Base-by-base conservation (phyloP, 2,888 invertebrate species). In the Orchestes rusci region DNA sequence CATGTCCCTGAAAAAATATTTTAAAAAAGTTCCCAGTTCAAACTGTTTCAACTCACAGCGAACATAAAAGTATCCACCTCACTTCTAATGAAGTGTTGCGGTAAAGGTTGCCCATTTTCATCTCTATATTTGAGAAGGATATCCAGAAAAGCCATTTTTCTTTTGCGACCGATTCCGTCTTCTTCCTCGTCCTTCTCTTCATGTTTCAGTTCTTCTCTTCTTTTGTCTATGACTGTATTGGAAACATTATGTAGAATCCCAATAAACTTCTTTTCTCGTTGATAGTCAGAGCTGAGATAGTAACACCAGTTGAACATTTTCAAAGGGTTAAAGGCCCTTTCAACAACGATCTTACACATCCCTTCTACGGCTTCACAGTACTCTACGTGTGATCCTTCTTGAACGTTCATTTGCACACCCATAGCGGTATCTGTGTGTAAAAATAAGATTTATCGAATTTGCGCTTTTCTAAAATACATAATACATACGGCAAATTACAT, bases 351-450 rank as follows among this genome's bases (percentile, higher is more conserved):
- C 33, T 60, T 50, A 35, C 60, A 59, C 57, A 65, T 59, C 40
- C 73, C 73, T 65, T 80, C 78, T 27, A 88, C 80, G 4, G 84
- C 80, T 57, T 72, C 70, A 0, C 86, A 83, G 60, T 87, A 89
- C 54, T 79, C 75, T 0, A 82, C 82, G 51, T 83, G 74, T 3
- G 70, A 70, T 58, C 82, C 71, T 7, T 69, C 69, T 64, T 90
- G 89, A 0, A 87, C 84, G 59, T 84, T 72, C 0, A 86, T 69
- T 18, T 76, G 73, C 4, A 79, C 75, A 1, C 89, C 90, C 90
- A 91, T 91, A 4, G 90, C 83, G 5, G 86, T 81, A 69, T 90
- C 89, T 85, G n/a, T n/a, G n/a, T n/a, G n/a, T n/a, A n/a, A n/a
- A n/a, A n/a, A n/a, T n/a, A n/a, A n/a, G n/a, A n/a, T n/a, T n/a